phyloP scores from a whole-genome alignment of 2,797 vertebrate species.

The Mus caroli region DNA sequence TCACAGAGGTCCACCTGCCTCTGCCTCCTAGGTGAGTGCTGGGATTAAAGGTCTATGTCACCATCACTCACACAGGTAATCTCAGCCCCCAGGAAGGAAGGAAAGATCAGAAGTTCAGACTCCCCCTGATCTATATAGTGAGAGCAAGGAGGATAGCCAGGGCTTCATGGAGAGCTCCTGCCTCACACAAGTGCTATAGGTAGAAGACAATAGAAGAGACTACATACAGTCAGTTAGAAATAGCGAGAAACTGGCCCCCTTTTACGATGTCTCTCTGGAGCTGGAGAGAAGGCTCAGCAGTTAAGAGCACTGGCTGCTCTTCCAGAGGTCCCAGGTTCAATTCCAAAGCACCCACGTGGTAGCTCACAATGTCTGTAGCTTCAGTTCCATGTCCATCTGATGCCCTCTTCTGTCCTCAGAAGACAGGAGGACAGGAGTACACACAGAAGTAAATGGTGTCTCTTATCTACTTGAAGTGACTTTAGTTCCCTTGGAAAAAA shows the following conservation, averaged over 20 bases:
- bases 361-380: background rate
- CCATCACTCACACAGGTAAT: background rate
- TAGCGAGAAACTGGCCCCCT: background rate
- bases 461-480: background rate
- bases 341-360: background rate
- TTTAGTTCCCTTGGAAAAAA: constrained; percentile 39
- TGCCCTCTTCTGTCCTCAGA: background rate
- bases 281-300: background rate
- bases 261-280: background rate
- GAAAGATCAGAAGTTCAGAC: background rate
- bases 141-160: background rate
- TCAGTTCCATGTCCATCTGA: background rate
- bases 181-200: background rate
- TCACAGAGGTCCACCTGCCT: background rate
- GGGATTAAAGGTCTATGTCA: background rate
- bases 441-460: background rate
- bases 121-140: background rate
- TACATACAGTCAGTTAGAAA: background rate
- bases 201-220: background rate
- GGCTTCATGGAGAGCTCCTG: background rate
- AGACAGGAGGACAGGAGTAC: no score
- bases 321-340: background rate
- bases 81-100: background rate
- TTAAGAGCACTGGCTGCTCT: background rate
- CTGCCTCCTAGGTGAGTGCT: background rate